A percentile compares a stretch with the other conserved stretches of the same genome.
Evolutionary conservation across 2,797 vertebrate species (phyloP).

Genomic region (Sebastes hubbsi): DNA sequence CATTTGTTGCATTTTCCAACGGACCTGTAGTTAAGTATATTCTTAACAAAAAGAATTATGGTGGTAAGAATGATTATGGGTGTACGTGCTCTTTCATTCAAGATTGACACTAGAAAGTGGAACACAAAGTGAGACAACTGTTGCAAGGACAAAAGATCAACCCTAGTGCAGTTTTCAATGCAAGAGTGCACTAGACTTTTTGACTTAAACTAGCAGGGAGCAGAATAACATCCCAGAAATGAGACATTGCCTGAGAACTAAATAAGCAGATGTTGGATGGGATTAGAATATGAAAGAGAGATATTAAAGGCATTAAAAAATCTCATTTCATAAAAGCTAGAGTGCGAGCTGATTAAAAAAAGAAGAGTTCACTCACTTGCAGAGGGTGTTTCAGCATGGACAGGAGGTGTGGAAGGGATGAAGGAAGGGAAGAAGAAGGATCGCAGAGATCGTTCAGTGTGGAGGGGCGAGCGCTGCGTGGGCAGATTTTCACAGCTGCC

Average conservation of each 20-base stretch:
- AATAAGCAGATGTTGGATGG: slow-evolving; percentile 3
- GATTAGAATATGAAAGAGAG: slow-evolving; percentile 16
- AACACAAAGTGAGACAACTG: background rate
- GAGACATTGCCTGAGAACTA: slow-evolving; percentile 22
- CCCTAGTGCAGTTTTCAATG: background rate
- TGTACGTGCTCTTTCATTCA: background rate
- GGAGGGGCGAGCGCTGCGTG: slow-evolving; percentile 92
- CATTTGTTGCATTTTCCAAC: slow-evolving; percentile 43
- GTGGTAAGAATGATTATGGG: background rate
- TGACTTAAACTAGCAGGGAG: background rate
- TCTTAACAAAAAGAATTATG: slow-evolving; percentile 13
- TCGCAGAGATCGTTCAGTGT: slow-evolving; percentile 91
- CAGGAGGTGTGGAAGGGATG: slow-evolving; percentile 95
- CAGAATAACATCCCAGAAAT: slow-evolving; percentile 1
- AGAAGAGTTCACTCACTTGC: slow-evolving; percentile 87
- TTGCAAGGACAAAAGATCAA: background rate
- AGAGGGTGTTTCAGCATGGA: slow-evolving; percentile 92
- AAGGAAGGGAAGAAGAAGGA: slow-evolving; percentile 97
- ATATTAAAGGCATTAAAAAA: slow-evolving; percentile 16
- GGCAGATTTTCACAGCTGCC: slow-evolving; percentile 99
- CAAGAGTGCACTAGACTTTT: background rate
- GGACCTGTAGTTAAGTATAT: slow-evolving; percentile 29
- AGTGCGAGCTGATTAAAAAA: slow-evolving; percentile 27
- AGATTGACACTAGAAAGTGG: background rate
- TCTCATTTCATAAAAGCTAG: background rate